A percentile compares a stretch with the other conserved stretches of the same genome.
phyloP scores from a whole-genome alignment of 2,888 invertebrate genomes.

The Acleris literana region DNA sequence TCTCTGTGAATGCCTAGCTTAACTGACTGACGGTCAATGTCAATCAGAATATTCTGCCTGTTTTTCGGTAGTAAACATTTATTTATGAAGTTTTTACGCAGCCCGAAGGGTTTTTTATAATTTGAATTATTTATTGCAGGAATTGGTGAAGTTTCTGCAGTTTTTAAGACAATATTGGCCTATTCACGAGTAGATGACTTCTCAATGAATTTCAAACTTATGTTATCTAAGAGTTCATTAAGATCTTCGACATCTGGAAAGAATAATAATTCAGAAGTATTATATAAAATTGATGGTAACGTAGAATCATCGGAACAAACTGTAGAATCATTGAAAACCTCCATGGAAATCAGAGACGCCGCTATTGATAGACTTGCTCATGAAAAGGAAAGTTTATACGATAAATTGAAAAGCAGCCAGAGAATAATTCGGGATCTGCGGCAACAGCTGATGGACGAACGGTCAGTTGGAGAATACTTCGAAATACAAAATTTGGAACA shows the following conservation, averaged over 20 bases:
- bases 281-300: conserved; percentile 60
- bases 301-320: conserved; percentile 70
- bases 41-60: no score
- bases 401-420: conserved; percentile 75
- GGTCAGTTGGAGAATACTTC: conserved; percentile 44
- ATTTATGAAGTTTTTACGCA: not conserved
- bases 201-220: conserved; percentile 56
- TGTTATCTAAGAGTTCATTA: conserved; percentile 55
- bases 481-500: not conserved
- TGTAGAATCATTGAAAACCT: conserved; percentile 67
- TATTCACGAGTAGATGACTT: conserved; percentile 35
- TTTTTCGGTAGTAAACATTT: no score
- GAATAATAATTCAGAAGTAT: conserved; percentile 51
- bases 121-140: not conserved
- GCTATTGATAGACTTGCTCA: conserved; percentile 72
- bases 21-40: no score
- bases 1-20: no score
- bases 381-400: conserved; percentile 78
- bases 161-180: not conserved
- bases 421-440: conserved; percentile 72
- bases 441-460: conserved; percentile 82
- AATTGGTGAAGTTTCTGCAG: not conserved
- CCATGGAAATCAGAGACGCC: conserved; percentile 72
- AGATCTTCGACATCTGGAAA: conserved; percentile 50
- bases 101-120: not conserved